Evolutionary conservation across 2,113 vertebrate genomes (phyloP), one percentile per base, ranked within the genome.

Genomic region (Brachypteracias leptosomus): DNA sequence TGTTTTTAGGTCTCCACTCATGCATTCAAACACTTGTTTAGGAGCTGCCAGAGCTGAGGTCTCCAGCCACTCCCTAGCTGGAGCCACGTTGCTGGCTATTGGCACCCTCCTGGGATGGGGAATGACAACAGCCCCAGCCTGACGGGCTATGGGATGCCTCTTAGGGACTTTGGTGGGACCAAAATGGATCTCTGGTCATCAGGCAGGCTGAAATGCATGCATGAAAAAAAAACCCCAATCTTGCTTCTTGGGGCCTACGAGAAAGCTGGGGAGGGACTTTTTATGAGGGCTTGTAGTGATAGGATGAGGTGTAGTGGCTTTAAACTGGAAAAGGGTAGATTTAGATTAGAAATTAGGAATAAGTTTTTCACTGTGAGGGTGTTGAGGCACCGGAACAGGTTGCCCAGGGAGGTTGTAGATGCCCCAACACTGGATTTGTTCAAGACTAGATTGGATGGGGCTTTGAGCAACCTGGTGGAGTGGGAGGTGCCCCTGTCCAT

Each of bases 131-230:
- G 25, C 15, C 31, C 40, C 28, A 68, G 40, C n/a, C 38, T 6
- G 5, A 24, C 16, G 85, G 49, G 59, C 5, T 1, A 18, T 0
- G 0, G 40, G 19, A 29, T 26, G 57, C 13, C 16, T 25, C 36
- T 24, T 52, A 8, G 72, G 31, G 13, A 54, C 49, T 44, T 35
- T 0, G 9, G 13, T n/a, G 66, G 42, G n/a, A 46, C 28, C 19
- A 28, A 44, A 82, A 12, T 5, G 17, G 6, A 35, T 6, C 63
- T 80, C 33, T 55, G 11, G 59, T 36, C 33, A 40, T 72, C 54
- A 42, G 24, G 7, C 16, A 31, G 62, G 46, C 58, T 67, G 57
- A 76, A 74, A 66, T 35, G 35, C 79, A 47, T 28, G 22, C 26
- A 51, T 55, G 87, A 29, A 79, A 78, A 52, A 63, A 80, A 68